Evolutionary conservation across 2,888 invertebrate genomes (phyloP), one percentile per base, ranked within the genome.

Genomic region (Sphaerophoria taeniata): DNA sequence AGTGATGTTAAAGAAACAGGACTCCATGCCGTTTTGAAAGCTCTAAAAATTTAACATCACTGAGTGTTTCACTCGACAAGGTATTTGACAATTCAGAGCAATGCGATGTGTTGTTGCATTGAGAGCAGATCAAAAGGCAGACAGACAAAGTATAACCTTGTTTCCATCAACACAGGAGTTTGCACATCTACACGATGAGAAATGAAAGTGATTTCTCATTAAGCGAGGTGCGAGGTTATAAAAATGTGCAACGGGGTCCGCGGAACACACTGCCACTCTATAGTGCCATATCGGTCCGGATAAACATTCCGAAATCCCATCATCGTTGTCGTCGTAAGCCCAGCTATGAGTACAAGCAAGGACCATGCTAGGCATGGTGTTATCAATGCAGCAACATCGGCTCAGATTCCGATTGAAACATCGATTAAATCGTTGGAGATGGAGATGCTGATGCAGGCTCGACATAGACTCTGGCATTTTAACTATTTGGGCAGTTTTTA

Each of bases 131-230:
- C 60, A 43, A 16, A 51, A 67, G 39, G 39, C 51, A 39, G n/a
- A 36, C 24, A 67, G 51, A 51, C 67, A 53, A 53, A 39, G 12
- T 39, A 67, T 67, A 67, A 67, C 67, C 67, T 53, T 67, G 67
- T 53, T 67, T 67, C 39, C 9, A 43, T 36, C 36, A 7, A 36
- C 5, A 36, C 4, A 43, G 7, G 39, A 36, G 39, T n/a, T n/a
- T n/a, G n/a, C n/a, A n/a, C n/a, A 11, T 6, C 4, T 43, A 36
- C 4, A 63, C 72, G 84, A 76, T 85, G 80, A 81, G 81, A 80
- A 85, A 80, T 63, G 85, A 85, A 85, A 85, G 85, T 85, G 85
- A 85, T 85, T 85, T 85, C 85, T 81, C 85, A 85, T 85, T 85
- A 85, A 70, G n/a, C n/a, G 85, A 80, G 85, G 81, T 85, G 85